A percentile compares a stretch with the other conserved stretches of the same genome.
phyloP scores from a whole-genome alignment of 2,113 vertebrate genomes.

The Oxyura jamaicensis region DNA sequence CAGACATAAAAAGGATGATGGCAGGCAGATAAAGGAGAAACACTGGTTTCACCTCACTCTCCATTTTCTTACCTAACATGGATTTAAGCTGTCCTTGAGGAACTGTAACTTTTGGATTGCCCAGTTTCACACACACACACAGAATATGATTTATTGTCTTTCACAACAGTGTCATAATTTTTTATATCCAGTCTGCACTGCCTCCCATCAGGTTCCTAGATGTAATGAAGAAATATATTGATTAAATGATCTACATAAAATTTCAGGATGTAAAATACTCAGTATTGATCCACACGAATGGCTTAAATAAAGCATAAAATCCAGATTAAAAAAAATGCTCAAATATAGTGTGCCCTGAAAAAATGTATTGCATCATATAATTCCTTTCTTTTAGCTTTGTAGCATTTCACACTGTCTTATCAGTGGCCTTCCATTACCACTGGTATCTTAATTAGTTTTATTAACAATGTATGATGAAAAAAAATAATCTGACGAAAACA shows the following conservation, averaged over 20 bases:
- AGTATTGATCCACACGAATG: not conserved
- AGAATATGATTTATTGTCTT: not conserved
- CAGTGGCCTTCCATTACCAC: not conserved
- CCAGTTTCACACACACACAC: not conserved
- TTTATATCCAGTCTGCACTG: not conserved
- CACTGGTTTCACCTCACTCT: not conserved
- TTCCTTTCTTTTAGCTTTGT: not conserved
- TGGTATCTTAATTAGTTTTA: not conserved
- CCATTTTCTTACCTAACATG: not conserved
- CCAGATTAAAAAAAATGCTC: not conserved
- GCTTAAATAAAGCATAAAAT: not conserved
- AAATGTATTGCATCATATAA: not conserved
- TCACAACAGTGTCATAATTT: not conserved
- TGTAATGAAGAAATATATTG: not conserved
- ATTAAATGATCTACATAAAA: not conserved
- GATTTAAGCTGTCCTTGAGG: not conserved
- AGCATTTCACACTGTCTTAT: not conserved
- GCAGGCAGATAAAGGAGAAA: not conserved
- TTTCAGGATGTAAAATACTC: not conserved
- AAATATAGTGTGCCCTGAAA: not conserved
- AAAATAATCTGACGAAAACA: not conserved
- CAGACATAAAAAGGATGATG: not conserved
- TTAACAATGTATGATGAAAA: not conserved
- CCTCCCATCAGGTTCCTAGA: not conserved
- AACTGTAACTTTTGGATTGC: not conserved